phyloP scores from a whole-genome alignment of 2,797 vertebrate genomes.

The Cryptoblepharus egeriae region DNA sequence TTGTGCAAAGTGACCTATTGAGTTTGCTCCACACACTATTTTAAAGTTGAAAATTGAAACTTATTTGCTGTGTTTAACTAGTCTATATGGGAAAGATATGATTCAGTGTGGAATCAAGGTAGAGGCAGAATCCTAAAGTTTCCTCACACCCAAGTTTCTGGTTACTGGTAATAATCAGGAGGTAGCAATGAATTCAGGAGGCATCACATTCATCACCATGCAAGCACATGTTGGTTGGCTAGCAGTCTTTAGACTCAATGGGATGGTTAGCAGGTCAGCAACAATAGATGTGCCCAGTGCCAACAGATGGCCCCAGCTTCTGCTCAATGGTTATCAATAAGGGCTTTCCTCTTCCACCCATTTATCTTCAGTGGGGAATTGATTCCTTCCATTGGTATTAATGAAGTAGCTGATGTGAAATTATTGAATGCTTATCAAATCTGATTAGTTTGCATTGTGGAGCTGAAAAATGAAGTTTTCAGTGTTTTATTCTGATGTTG shows the following conservation, averaged over 20 bases:
- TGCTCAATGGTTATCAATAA: neutral
- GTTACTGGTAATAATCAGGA: too few relatives aligned
- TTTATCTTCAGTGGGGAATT: too few relatives aligned
- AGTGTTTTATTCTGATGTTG: neutral
- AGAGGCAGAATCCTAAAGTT: neutral
- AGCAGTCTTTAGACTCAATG: neutral
- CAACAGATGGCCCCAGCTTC: neutral
- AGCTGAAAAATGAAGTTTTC: too few relatives aligned
- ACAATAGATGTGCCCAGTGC: neutral
- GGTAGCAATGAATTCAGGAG: neutral
- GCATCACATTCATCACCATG: neutral
- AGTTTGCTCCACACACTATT: too few relatives aligned
- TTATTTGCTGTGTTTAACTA: too few relatives aligned
- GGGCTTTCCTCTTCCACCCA: neutral
- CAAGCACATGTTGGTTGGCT: neutral
- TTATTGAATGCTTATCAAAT: too few relatives aligned
- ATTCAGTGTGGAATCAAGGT: neutral
- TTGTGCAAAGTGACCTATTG: too few relatives aligned
- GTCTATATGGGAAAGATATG: too few relatives aligned
- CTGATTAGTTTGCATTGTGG: too few relatives aligned
- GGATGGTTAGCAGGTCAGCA: neutral
- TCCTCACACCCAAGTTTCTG: neutral
- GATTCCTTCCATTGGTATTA: too few relatives aligned
- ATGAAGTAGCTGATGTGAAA: too few relatives aligned
- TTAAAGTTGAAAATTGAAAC: too few relatives aligned